phyloP scores from a whole-genome alignment of 2,888 invertebrate species.

The Magallana nippona region DNA sequence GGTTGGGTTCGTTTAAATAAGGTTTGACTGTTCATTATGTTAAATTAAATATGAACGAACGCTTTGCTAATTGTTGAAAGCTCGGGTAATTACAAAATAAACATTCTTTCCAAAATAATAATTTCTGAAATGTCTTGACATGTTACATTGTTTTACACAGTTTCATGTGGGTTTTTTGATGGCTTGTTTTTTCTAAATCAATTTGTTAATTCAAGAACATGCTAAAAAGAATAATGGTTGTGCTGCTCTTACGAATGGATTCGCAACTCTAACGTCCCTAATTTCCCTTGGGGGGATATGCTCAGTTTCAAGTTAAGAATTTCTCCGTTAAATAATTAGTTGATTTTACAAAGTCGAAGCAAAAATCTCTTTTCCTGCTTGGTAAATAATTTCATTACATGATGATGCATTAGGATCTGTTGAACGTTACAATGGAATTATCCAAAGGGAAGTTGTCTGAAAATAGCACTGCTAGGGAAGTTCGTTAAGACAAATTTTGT shows the following conservation, averaged over 20 bases:
- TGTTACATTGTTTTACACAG: no score
- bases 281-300: conserved; percentile 24
- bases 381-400: not conserved
- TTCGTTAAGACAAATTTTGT: no score
- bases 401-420: conserved; percentile 12
- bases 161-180: no score
- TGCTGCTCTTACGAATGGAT: not conserved
- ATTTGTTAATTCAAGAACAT: conserved; percentile 26
- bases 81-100: no score
- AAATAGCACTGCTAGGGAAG: not conserved
- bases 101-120: no score
- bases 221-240: not conserved
- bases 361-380: conserved; percentile 2
- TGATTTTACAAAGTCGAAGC: not conserved
- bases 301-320: not conserved
- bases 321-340: not conserved
- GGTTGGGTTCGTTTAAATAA: no score
- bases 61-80: no score
- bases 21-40: no score
- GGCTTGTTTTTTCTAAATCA: not conserved
- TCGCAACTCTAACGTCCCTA: not conserved
- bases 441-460: not conserved
- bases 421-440: not conserved
- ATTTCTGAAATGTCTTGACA: no score
- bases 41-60: no score